Base-by-base conservation (phyloP, 2,797 vertebrate genomes). In the Hoplostethus mediterraneus region DNA sequence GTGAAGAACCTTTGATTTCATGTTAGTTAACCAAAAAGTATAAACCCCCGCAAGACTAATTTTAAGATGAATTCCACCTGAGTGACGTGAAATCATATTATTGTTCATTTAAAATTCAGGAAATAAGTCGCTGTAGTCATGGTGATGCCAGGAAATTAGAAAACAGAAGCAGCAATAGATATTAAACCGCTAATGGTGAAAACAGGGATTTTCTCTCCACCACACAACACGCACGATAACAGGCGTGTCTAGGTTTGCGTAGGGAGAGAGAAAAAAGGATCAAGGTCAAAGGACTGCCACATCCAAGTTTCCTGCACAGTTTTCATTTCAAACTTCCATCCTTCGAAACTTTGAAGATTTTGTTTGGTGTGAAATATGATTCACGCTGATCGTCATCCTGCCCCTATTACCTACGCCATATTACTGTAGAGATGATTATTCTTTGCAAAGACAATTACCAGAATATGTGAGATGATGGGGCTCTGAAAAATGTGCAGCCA, bases 71-170 rank as follows among this genome's bases (percentile, higher is more conserved):
- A 10, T 44, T 13, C 13, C 7, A 58, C 5, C 2, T 25, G 38
- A 59, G 38, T 21, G n/a, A 44, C 11, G 10, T 28, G 11, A 7
- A 42, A 6, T 5, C 36, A 25, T 6, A 44, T 38, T 5, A 38
- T 42, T 12, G 11, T 3, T 42, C 40, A 10, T 11, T 9, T 3
- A 10, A 9, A 12, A 28, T 13, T 30, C 16, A 12, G 31, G 61
- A 63, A 36, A 49, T 63, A 12, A 51, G n/a, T 38, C 47, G 36
- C 14, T n/a, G 59, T 62, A 30, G 59, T 28, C 47, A 17, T 51
- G 47, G 30, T 51, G 36, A 49, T 3, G 16, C 47, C 61, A 21
- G 61, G 31, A 63, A 63, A 51, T 13, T 28, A 28, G 10, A 55
- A 28, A 16, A 12, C 53, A 30, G 53, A 31, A 55, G 53, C 25